Base-by-base conservation (phyloP, 2,888 invertebrate genomes). In the Cerceris rybyensis region DNA sequence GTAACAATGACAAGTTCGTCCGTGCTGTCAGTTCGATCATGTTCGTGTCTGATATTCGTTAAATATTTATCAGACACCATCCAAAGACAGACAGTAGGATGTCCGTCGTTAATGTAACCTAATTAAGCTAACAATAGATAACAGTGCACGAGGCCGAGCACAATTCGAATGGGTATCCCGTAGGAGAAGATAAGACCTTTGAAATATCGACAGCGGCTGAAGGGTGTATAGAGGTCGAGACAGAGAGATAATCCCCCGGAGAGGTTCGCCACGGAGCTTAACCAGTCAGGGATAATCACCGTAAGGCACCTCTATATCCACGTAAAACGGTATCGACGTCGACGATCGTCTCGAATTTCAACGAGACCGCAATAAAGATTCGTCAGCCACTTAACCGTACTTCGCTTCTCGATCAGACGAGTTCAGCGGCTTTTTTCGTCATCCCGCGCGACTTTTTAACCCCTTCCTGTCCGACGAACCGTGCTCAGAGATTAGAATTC, bases 231-330 rank as follows among this genome's bases (percentile, higher is more conserved):
- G 78, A 77, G 82, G 82, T 79, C 82, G 82, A 85, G 88, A 88
- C 86, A 83, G 83, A 80, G 86, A 89, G 88, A 89, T 91, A 90
- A 90, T 90, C 89, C 87, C 84, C 81, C 59, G 81, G 89, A 87
- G 91, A 89, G 88, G 88, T 88, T 85, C 82, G 85, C 85, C 80
- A 78, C 84, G 85, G 82, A 86, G 88, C 88, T 89, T 86, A 90
- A 87, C 87, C 90, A 88, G 89, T 90, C 90, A 88, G 85, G 88
- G 89, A 90, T 90, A 90, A 90, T 91, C 88, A 91, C 90, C 88
- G 89, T 89, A 86, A 88, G 87, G 88, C 76, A 82, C 86, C 81
- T 80, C 74, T 79, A 82, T 81, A 85, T 77, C 84, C 83, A 82
- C 87, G 84, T 88, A 86, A 88, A 86, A 82, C 81, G 87, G 83